A percentile compares a stretch with the other conserved stretches of the same genome.
These are phyloP conservation scores for Gallinago stenura DNA, from an alignment of 2,797 vertebrate species.

Conservation along the genomic window DNA sequence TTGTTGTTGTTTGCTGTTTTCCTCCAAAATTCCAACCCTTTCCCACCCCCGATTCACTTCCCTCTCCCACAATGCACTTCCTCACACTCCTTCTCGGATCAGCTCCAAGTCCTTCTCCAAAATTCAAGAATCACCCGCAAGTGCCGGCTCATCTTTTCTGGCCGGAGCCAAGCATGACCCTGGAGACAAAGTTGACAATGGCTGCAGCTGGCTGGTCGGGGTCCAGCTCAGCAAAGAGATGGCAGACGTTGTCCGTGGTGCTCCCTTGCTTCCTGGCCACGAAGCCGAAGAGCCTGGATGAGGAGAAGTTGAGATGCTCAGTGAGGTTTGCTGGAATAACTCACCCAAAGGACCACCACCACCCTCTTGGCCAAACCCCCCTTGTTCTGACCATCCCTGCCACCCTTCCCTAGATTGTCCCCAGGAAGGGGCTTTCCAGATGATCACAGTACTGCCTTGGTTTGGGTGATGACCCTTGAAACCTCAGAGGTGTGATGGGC, in stretches of 20 bases:
- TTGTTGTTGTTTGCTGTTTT: slow-evolving; percentile 26
- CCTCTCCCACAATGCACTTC: slow-evolving; percentile 88
- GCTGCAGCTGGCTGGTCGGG: slow-evolving; percentile 93
- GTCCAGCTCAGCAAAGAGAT: slow-evolving; percentile 96
- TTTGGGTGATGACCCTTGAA: not conserved
- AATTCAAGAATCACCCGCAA: slow-evolving; percentile 81
- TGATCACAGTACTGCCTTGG: not conserved
- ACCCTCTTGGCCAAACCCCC: not conserved
- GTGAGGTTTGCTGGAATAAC: not conserved
- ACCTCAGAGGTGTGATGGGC: not conserved
- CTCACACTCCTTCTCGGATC: slow-evolving; percentile 85
- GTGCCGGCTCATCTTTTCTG: slow-evolving; percentile 90
- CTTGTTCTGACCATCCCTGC: not conserved
- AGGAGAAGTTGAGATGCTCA: not conserved
- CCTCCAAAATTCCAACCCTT: slow-evolving; percentile 57
- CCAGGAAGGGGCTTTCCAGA: not conserved
- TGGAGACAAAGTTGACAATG: slow-evolving; percentile 97
- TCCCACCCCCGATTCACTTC: slow-evolving; percentile 78
- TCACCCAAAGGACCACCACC: not conserved
- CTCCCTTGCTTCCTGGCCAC: slow-evolving; percentile 98
- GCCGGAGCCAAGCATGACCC: slow-evolving; percentile 88
- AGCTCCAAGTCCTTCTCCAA: slow-evolving; percentile 88
- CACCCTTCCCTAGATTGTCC: not conserved
- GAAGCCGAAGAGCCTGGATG: slow-evolving; percentile 92
- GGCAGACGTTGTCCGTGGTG: slow-evolving; percentile 97